Evolutionary conservation across 2,113 vertebrate genomes (phyloP).

Genomic region (Siniperca knerii): DNA sequence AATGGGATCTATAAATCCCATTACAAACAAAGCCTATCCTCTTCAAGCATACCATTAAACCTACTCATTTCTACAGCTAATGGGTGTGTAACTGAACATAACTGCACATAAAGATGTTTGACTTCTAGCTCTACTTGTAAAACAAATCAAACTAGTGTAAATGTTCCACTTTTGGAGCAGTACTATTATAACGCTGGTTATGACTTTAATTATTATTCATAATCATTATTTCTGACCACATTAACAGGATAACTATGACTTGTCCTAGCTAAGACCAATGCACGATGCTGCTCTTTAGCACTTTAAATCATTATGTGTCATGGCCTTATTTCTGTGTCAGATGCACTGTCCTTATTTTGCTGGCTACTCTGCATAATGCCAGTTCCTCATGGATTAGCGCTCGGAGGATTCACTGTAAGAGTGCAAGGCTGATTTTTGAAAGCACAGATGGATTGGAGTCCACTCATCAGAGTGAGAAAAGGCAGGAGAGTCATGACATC

Average conservation of each 20-base stretch:
- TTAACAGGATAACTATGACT: not conserved
- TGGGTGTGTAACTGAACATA: not conserved
- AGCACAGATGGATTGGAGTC: conserved; percentile 18
- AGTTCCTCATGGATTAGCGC: conserved; percentile 35
- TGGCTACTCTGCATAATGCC: conserved; percentile 24
- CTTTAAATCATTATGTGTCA: not conserved
- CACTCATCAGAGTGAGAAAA: conserved; percentile 2
- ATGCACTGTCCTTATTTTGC: conserved; percentile 10
- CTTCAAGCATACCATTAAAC: not conserved
- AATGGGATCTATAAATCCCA: not conserved
- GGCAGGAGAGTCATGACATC: not conserved
- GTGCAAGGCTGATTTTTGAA: conserved; percentile 32
- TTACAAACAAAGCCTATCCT: not conserved
- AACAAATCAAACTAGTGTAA: not conserved
- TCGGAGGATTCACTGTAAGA: conserved; percentile 46
- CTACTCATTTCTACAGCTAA: not conserved
- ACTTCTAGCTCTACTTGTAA: not conserved
- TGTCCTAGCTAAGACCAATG: not conserved
- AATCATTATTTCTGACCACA: not conserved
- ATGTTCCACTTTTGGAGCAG: not conserved
- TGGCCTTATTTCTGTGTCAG: conserved; percentile 15
- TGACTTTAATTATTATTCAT: not conserved
- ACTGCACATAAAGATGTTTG: not conserved
- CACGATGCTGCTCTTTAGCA: not conserved
- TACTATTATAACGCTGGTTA: not conserved